A percentile compares a stretch with the other conserved stretches of the same genome.
phyloP scores from a whole-genome alignment of 2,797 vertebrate genomes.

The Simalia tracyae region DNA sequence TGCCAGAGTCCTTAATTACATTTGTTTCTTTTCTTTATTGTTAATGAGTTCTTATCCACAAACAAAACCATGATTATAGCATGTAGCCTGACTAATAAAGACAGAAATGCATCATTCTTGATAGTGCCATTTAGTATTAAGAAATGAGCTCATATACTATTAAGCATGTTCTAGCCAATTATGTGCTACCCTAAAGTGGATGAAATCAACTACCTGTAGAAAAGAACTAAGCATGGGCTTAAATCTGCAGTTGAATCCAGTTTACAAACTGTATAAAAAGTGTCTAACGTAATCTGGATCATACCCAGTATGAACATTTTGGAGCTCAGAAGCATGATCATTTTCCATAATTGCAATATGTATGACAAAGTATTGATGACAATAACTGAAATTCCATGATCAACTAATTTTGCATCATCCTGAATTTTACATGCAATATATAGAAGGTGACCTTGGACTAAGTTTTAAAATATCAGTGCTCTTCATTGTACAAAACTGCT shows the following conservation, averaged over 20 bases:
- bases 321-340: slow-evolving; percentile 40
- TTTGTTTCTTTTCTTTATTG: neutral
- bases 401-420: slow-evolving; percentile 25
- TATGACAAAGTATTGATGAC: slow-evolving; percentile 52
- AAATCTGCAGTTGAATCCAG: neutral
- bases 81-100: slow-evolving; percentile 36
- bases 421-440: slow-evolving; percentile 30
- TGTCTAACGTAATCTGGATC: slow-evolving; percentile 11
- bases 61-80: neutral
- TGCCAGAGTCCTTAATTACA: slow-evolving; percentile 28
- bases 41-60: neutral
- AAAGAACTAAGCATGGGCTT: neutral
- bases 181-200: neutral
- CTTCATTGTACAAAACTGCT: slow-evolving; percentile 46
- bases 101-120: slow-evolving; percentile 36
- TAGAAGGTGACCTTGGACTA: slow-evolving; percentile 27
- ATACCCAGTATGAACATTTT: slow-evolving; percentile 35
- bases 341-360: slow-evolving; percentile 48
- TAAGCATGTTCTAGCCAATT: neutral
- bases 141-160: neutral
- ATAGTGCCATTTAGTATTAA: slow-evolving; percentile 36
- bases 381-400: slow-evolving; percentile 49
- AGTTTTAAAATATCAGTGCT: slow-evolving; percentile 54
- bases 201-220: neutral
- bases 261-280: neutral